Conservation (phyloP, 2,113 vertebrate genomes). For the Gobio gobio region DNA sequence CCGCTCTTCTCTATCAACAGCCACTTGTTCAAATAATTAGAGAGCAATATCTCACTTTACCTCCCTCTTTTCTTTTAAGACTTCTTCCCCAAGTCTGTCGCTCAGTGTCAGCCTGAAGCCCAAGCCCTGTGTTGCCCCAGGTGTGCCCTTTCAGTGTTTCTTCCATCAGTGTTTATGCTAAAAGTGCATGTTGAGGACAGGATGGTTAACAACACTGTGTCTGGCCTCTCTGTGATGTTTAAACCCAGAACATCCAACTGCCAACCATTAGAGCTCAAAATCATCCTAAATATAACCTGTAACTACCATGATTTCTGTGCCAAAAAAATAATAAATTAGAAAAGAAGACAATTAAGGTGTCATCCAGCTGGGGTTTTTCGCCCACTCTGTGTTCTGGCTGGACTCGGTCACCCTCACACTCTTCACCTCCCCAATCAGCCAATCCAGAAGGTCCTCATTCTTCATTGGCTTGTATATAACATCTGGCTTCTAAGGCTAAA, state of each 20-base stretch:
- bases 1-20: slow-evolving; percentile 61
- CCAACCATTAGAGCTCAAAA: not conserved
- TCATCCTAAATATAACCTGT: not conserved
- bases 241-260: not conserved
- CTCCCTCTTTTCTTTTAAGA: slow-evolving; percentile 49
- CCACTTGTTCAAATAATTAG: slow-evolving; percentile 63
- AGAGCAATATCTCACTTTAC: slow-evolving; percentile 60
- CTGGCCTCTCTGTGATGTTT: slow-evolving; percentile 35
- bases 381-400: slow-evolving; percentile 31
- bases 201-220: slow-evolving; percentile 43
- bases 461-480: slow-evolving; percentile 43
- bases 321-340: not conserved
- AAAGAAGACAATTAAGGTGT: slow-evolving; percentile 4
- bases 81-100: slow-evolving; percentile 47
- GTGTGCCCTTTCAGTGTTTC: slow-evolving; percentile 52
- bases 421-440: slow-evolving; percentile 51
- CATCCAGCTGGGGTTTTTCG: slow-evolving; percentile 47
- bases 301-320: not conserved
- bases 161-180: slow-evolving; percentile 53
- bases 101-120: slow-evolving; percentile 35
- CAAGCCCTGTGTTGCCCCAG: slow-evolving; percentile 45
- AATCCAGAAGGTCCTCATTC: slow-evolving; percentile 42
- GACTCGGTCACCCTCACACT: slow-evolving; percentile 36
- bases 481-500: slow-evolving; percentile 46
- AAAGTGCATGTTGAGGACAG: slow-evolving; percentile 54